Base-by-base conservation (phyloP, 2,113 vertebrate species). In the Acrocephalus kingi region DNA sequence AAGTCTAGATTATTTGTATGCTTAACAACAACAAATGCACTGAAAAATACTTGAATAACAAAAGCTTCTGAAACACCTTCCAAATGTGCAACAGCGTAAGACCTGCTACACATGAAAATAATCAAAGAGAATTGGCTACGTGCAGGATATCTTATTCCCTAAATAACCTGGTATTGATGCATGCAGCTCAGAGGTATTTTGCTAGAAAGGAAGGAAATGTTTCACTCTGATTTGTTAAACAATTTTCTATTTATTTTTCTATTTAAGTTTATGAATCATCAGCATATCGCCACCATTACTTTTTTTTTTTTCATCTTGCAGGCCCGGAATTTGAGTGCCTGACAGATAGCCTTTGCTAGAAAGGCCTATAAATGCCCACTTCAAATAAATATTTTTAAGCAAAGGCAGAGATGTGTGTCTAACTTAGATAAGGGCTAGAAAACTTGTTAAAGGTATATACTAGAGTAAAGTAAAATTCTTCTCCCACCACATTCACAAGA, bases 341-440 rank as follows among this genome's bases (percentile, higher is more conserved):
- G 52, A 75, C 15, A 80, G 62, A 80, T 1, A 75, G 46, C 18
- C 43, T 30, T 64, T 62, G 68, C 72, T 78, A 69, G 71, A 80
- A 58, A 90, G 46, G 66, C 31, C 79, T 73, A 13, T 55, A 96
- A 93, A 69, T 85, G 51, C 23, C 3, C 39, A 71, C 77, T 95
- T 77, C 39, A 59, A 86, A 86, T 39, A 84, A 82, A 58, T 48
- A 77, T 39, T 87, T 89, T 79, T 33, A 85, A 80, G 89, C n/a
- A 52, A 94, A 91, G 58, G 54, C 46, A 78, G 20, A 75, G 56
- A 79, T 0, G 1, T 55, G 49, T 93, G 94, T 55, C 46, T 67
- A 62, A 78, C n/a, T 67, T 68, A 49, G 93, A 95, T 96, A 95
- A 96, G 87, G 55, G 30, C 54, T 55, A 39, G 89, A 73, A 93